Evolutionary conservation across 2,797 vertebrate genomes (phyloP).

Genomic region (Adelosebastes latens): DNA sequence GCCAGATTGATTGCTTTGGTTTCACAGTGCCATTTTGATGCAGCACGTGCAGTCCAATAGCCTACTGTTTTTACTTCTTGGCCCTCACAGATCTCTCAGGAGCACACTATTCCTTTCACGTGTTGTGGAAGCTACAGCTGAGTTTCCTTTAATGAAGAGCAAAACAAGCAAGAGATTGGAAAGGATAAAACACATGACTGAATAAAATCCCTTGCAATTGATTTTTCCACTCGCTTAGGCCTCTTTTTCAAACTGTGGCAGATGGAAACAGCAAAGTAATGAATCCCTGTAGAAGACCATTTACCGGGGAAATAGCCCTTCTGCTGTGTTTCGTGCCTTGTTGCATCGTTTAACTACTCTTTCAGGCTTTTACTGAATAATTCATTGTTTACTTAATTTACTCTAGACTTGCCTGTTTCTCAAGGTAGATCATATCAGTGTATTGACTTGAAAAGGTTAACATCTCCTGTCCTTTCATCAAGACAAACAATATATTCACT

Average conservation of each 20-base stretch:
- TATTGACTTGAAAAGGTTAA: slow-evolving; percentile 29
- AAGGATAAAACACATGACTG: slow-evolving; percentile 39
- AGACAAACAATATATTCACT: background rate
- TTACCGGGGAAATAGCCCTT: slow-evolving; percentile 10
- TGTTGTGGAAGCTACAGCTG: slow-evolving; percentile 35
- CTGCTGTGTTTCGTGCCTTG: slow-evolving; percentile 11
- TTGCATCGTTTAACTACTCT: slow-evolving; percentile 26
- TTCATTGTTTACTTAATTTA: slow-evolving; percentile 3
- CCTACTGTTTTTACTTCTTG: slow-evolving; percentile 58
- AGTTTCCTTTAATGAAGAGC: slow-evolving; percentile 63
- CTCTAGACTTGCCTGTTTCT: slow-evolving; percentile 3
- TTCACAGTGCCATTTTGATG: slow-evolving; percentile 32
- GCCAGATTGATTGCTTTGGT: slow-evolving; percentile 55
- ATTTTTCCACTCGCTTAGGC: slow-evolving; percentile 46
- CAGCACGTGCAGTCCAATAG: slow-evolving; percentile 20
- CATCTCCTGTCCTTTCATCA: background rate
- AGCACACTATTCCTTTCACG: slow-evolving; percentile 7
- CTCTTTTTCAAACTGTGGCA: slow-evolving; percentile 21
- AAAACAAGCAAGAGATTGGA: slow-evolving; percentile 50
- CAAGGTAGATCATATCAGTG: background rate
- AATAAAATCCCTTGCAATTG: slow-evolving; percentile 49
- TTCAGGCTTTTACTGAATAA: slow-evolving; percentile 22
- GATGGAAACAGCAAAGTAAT: slow-evolving; percentile 43
- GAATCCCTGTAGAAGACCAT: slow-evolving; percentile 22
- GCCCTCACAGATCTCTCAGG: slow-evolving; percentile 55